Evolutionary conservation across 2,797 vertebrate genomes (phyloP).

Genomic region (Limosa lapponica): DNA sequence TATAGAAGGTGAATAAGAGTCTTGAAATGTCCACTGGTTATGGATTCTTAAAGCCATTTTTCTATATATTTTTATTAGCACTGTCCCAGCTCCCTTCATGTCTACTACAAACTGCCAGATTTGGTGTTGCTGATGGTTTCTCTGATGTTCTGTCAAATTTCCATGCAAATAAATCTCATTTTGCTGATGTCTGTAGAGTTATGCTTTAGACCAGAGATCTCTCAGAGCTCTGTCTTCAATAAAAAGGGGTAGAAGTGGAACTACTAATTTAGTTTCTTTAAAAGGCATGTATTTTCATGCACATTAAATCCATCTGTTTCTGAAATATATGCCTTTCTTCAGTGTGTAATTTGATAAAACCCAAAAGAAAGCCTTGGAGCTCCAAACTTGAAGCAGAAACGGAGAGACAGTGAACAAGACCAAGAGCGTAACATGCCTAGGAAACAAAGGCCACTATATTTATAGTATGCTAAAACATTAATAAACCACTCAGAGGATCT

Average conservation of each 20-base stretch:
- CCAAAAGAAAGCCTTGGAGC: conserved; percentile 72
- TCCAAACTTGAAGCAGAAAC: conserved; percentile 70
- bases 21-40: not conserved
- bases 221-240: conserved; percentile 80
- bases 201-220: conserved; percentile 74
- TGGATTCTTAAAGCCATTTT: not conserved
- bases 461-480: conserved; percentile 61
- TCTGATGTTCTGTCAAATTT: conserved; percentile 79
- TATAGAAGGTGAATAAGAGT: not conserved
- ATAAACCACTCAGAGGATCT: not conserved
- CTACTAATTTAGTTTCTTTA: conserved; percentile 88
- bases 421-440: not conserved
- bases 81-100: not conserved
- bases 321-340: conserved; percentile 77
- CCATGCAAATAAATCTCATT: conserved; percentile 76
- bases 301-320: conserved; percentile 89
- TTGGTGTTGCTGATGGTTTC: conserved; percentile 57
- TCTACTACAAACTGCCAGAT: conserved; percentile 49
- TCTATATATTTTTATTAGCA: not conserved
- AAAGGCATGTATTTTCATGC: conserved; percentile 84
- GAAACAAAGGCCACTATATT: conserved; percentile 24
- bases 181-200: conserved; percentile 81
- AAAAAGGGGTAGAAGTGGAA: conserved; percentile 82
- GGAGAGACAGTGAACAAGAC: conserved; percentile 34
- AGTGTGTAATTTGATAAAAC: conserved; percentile 85